Evolutionary conservation across 2,888 invertebrate species (phyloP).

Genomic region (Orthosia cruda): DNA sequence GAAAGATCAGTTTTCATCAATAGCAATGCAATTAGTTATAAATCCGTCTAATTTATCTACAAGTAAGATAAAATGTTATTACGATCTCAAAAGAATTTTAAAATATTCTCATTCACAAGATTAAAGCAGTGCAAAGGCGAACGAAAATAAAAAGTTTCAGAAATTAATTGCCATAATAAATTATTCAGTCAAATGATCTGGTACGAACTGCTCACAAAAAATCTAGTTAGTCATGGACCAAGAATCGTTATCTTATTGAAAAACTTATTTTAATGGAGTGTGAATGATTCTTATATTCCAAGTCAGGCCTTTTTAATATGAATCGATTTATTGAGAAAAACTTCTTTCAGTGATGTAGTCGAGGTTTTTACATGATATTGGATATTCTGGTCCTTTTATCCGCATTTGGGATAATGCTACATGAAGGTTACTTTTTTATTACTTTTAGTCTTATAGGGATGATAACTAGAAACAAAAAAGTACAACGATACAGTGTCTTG

Average conservation of each 20-base stretch:
- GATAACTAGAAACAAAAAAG: too few species aligned
- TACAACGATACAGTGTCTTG: too few species aligned
- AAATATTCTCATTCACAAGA: slow-evolving; percentile 38
- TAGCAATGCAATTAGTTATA: neutral
- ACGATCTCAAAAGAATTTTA: slow-evolving; percentile 8
- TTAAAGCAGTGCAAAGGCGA: slow-evolving; percentile 43
- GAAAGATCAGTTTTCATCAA: neutral
- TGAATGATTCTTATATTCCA: slow-evolving; percentile 46
- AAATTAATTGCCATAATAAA: slow-evolving; percentile 68
- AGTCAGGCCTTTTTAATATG: slow-evolving; percentile 32
- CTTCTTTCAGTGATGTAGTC: slow-evolving; percentile 22
- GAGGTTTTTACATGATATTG: slow-evolving; percentile 38
- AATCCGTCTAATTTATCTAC: neutral
- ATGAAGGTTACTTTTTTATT: neutral
- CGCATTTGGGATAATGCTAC: slow-evolving; percentile 14
- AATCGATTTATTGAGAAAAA: slow-evolving; percentile 38
- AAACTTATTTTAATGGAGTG: slow-evolving; percentile 60
- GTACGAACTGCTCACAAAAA: slow-evolving; percentile 50
- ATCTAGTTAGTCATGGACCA: slow-evolving; percentile 59
- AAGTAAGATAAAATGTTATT: slow-evolving; percentile 31
- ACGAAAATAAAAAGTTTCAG: slow-evolving; percentile 46
- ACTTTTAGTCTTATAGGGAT: too few species aligned
- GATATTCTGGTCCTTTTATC: slow-evolving; percentile 32
- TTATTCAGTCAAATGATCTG: slow-evolving; percentile 62
- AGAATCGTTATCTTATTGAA: slow-evolving; percentile 61